Evolutionary conservation across 2,888 invertebrate species (phyloP).

Genomic region (Sipha maydis): DNA sequence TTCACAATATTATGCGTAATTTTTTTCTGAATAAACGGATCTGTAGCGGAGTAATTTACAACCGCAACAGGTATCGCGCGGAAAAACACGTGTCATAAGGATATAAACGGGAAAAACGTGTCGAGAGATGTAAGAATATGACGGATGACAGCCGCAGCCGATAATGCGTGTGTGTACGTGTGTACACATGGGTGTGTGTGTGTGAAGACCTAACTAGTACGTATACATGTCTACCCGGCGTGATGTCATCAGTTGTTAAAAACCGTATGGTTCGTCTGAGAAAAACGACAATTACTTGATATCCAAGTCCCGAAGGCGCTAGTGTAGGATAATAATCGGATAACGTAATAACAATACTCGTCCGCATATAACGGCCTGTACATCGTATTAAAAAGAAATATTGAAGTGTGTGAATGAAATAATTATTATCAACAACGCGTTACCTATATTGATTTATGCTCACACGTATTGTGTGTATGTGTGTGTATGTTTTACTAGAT

Average conservation of each 20-base stretch:
- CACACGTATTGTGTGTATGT: not conserved
- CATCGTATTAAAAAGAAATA: not conserved
- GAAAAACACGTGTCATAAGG: no score
- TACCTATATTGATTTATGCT: conserved; percentile 5
- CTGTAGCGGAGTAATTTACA: no score
- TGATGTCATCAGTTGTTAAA: not conserved
- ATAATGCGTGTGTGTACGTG: no score
- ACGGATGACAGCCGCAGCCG: no score
- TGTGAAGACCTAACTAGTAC: no score
- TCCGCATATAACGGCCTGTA: not conserved
- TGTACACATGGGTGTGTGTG: no score
- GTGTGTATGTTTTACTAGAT: not conserved
- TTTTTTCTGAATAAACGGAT: no score
- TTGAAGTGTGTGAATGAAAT: not conserved
- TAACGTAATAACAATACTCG: not conserved
- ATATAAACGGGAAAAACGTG: no score
- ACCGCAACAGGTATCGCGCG: no score
- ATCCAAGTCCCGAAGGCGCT: conserved; percentile 17
- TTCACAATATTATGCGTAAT: no score
- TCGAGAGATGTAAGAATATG: no score
- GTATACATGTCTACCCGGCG: not conserved
- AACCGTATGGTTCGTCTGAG: conserved; percentile 10
- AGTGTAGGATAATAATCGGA: not conserved
- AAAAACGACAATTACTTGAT: conserved; percentile 42
- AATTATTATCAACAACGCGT: not conserved